Evolutionary conservation across 1,140 invertebrate species (phyloP).

Genomic region (Yoshiicerus persimilis): DNA sequence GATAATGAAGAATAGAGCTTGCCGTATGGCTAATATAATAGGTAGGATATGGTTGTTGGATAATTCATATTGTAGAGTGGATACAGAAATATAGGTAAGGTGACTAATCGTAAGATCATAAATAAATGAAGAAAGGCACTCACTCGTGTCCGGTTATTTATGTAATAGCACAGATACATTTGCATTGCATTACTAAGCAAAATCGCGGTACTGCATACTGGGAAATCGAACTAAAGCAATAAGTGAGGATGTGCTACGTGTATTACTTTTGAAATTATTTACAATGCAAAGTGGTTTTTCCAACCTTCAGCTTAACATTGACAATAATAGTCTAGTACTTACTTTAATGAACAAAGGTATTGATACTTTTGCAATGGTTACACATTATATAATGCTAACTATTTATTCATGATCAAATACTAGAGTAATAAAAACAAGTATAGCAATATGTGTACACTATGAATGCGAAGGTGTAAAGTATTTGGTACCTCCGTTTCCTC

Average conservation of each 20-base stretch:
- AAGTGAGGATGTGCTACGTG: neutral
- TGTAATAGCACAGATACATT: neutral
- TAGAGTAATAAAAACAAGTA: neutral
- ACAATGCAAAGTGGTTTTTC: neutral
- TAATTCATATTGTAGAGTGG: neutral
- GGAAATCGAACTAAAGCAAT: neutral
- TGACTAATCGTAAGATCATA: neutral
- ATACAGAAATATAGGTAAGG: neutral
- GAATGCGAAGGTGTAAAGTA: too few species aligned
- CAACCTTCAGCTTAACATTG: neutral
- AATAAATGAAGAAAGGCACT: neutral
- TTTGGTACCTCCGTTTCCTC: too few species aligned
- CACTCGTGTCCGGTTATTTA: neutral
- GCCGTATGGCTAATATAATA: too few species aligned
- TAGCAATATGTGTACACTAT: too few species aligned
- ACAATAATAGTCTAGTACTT: neutral
- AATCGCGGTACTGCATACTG: neutral
- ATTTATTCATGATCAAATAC: neutral
- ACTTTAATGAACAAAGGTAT: neutral
- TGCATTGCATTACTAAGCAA: conserved; percentile 12
- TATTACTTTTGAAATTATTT: neutral
- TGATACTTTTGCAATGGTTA: neutral
- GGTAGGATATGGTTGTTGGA: neutral
- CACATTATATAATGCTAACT: neutral
- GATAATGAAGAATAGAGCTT: too few species aligned